Percentiles rank a stretch among this genome's conserved stretches.
Evolutionary conservation across 2,113 vertebrate species (phyloP).

Genomic region (Carlito syrichta): DNA sequence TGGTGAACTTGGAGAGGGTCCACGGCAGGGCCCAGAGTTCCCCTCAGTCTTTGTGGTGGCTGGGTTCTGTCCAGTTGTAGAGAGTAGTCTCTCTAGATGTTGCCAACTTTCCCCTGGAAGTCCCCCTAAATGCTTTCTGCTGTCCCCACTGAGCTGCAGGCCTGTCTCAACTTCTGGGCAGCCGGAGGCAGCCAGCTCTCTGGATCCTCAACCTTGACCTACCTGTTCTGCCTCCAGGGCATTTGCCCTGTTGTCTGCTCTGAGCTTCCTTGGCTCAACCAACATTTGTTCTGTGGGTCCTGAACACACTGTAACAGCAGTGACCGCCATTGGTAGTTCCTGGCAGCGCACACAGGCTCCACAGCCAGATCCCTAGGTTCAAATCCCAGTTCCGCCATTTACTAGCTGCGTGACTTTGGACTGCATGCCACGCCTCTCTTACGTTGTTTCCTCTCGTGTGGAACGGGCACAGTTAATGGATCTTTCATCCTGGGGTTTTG

Average conservation of each 20-base stretch:
- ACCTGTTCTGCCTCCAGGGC: background rate
- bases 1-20: background rate
- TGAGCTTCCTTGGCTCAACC: background rate
- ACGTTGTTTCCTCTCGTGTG: background rate
- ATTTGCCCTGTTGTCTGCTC: background rate
- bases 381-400: background rate
- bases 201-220: background rate
- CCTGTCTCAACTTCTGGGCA: background rate
- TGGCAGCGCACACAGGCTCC: background rate
- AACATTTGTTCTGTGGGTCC: background rate
- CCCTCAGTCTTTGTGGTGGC: background rate
- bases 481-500: background rate
- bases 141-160: background rate
- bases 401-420: background rate
- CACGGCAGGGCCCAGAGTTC: background rate
- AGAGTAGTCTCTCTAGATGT: background rate
- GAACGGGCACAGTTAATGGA: background rate
- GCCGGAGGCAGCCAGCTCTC: background rate
- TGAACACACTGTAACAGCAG: rapidly evolving
- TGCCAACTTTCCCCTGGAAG: background rate
- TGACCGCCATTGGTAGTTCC: background rate
- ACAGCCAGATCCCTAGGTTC: background rate
- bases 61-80: background rate
- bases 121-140: background rate
- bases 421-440: background rate